Evolutionary conservation across 2,888 invertebrate species (phyloP).

Genomic region (Drosophila kuntzei): DNA sequence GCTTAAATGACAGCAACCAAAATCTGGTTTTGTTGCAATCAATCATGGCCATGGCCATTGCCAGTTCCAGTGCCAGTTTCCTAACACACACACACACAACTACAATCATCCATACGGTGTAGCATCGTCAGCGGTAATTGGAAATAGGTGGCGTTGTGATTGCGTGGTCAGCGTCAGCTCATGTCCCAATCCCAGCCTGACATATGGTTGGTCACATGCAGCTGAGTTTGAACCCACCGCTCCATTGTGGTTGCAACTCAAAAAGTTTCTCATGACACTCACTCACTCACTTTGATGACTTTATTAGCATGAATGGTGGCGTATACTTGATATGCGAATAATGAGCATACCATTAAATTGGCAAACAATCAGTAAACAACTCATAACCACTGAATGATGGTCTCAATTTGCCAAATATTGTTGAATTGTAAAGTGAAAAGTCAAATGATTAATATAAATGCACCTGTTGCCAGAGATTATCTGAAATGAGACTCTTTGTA

Average conservation of each 20-base stretch:
- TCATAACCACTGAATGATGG: constrained; percentile 2
- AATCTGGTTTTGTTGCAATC: constrained; percentile 80
- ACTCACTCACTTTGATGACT: constrained; percentile 56
- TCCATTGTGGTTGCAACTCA: constrained; percentile 60
- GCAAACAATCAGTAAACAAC: constrained; percentile 22
- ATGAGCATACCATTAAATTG: constrained; percentile 43
- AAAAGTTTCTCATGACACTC: constrained; percentile 53
- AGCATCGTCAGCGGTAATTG: constrained; percentile 73
- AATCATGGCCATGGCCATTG: constrained; percentile 60
- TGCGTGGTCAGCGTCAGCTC: constrained; percentile 56
- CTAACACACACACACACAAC: constrained; percentile 17
- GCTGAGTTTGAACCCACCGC: constrained; percentile 19
- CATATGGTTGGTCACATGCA: constrained; percentile 28
- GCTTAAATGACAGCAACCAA: constrained; percentile 77
- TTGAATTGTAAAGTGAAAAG: constrained; percentile 4
- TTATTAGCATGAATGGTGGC: constrained; percentile 63
- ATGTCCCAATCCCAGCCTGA: constrained; percentile 14
- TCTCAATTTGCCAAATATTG: not conserved
- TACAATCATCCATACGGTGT: constrained; percentile 14
- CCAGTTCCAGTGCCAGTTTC: constrained; percentile 6
- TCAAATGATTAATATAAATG: constrained; percentile 13
- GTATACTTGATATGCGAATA: constrained; percentile 58
- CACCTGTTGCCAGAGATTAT: constrained; percentile 51
- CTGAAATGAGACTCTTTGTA: not conserved
- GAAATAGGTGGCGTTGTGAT: constrained; percentile 77